Evolutionary conservation across 2,113 vertebrate genomes (phyloP).

Genomic region (Protobothrops flavoviridis): DNA sequence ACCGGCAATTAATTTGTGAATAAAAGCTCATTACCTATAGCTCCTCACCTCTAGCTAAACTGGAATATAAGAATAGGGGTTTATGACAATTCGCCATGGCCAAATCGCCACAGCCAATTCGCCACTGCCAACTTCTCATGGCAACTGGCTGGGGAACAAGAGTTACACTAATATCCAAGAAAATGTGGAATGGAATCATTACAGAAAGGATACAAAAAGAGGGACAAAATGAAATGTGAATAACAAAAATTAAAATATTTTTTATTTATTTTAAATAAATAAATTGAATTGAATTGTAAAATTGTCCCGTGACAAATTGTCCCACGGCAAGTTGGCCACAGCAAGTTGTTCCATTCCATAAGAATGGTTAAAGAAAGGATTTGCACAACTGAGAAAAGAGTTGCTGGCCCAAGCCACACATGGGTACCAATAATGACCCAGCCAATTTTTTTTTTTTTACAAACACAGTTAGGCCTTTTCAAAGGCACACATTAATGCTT

Average conservation of each 20-base stretch:
- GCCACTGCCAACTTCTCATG: background rate
- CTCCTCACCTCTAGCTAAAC: background rate
- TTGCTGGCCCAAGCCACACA: too few species aligned
- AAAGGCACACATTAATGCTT: background rate
- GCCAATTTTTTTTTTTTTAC: too few species aligned
- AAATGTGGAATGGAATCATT: background rate
- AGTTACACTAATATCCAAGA: background rate
- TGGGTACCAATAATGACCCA: background rate
- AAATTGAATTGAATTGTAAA: background rate
- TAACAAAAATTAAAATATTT: background rate
- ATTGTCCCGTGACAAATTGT: background rate
- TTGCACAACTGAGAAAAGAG: background rate
- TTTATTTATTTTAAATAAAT: background rate
- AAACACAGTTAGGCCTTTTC: background rate
- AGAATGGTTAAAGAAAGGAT: background rate
- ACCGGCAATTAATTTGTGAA: background rate
- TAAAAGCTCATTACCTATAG: background rate
- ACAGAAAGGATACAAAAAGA: background rate
- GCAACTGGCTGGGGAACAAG: background rate
- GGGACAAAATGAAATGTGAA: background rate
- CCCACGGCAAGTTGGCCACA: too few species aligned
- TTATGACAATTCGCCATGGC: background rate
- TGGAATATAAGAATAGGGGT: background rate
- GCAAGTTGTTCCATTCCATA: background rate
- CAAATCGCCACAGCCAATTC: background rate